Conservation (phyloP, 2,797 vertebrate species). For the Rhynchonycteris naso region DNA sequence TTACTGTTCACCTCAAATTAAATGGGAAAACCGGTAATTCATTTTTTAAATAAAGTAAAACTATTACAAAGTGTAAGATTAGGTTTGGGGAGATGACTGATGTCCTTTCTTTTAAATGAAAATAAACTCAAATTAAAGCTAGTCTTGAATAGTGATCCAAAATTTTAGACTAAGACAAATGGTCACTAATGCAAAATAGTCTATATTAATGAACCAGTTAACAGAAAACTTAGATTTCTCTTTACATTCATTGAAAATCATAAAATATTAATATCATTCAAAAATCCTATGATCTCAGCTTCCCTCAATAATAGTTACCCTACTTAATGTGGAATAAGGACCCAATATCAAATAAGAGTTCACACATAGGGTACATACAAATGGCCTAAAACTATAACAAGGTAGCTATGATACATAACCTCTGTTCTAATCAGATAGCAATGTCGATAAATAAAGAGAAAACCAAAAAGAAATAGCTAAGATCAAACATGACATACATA, state of each 20-base stretch:
- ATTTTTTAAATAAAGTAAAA: slow-evolving; percentile 41
- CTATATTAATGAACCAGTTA: slow-evolving; percentile 25
- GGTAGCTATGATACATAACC: slow-evolving; percentile 9
- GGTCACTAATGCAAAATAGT: slow-evolving; percentile 34
- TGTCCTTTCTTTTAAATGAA: slow-evolving; percentile 35
- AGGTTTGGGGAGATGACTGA: not conserved
- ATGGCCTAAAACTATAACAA: not conserved
- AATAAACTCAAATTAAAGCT: slow-evolving; percentile 49
- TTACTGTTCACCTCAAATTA: slow-evolving; percentile 17
- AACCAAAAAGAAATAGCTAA: not conserved
- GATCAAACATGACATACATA: slow-evolving; percentile 18
- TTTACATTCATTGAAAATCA: slow-evolving; percentile 49
- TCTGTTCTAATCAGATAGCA: slow-evolving; percentile 33
- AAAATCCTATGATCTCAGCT: slow-evolving; percentile 28
- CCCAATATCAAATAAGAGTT: not conserved
- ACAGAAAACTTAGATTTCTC: slow-evolving; percentile 49
- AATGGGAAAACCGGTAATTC: not conserved
- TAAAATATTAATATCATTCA: slow-evolving; percentile 35
- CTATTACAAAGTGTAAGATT: not conserved
- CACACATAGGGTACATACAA: not conserved
- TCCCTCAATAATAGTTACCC: not conserved
- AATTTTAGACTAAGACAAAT: slow-evolving; percentile 51
- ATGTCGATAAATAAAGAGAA: not conserved
- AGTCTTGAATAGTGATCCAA: slow-evolving; percentile 21
- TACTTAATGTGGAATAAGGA: slow-evolving; percentile 14